Base-by-base conservation (phyloP, 2,888 invertebrate genomes). In the Erpobdella octoculata region DNA sequence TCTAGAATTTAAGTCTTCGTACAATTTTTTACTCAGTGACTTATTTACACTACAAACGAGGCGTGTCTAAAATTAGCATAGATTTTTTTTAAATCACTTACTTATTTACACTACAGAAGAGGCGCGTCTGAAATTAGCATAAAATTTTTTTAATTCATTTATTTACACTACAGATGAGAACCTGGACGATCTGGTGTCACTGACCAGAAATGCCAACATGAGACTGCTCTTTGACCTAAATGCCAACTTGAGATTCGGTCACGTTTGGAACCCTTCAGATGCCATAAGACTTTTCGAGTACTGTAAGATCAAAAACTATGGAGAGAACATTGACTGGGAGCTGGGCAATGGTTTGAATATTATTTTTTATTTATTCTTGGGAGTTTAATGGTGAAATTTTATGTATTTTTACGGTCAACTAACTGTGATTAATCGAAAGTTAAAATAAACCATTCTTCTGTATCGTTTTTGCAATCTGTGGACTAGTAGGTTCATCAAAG, bases 151-250 rank as follows among this genome's bases (percentile, higher is more conserved):
- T n/a, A n/a, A n/a, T n/a, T n/a, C n/a, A n/a, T n/a, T n/a, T n/a
- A n/a, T n/a, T n/a, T n/a, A n/a, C n/a, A n/a, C n/a, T n/a, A n/a
- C 28, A 72, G 72, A 33, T 33, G 28, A 70, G 28, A 41, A 71
- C 64, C 31, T 58, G 58, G 66, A 66, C 46, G 28, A 70, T 21
- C 48, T 75, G 36, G 68, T 72, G 18, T 41, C 25, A 25, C 48
- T 75, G 67, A 66, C 73, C 5, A 28, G 38, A 33, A 58, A 41
- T 25, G 84, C 87, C 0, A 84, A 86, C 18, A 79, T 88, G 67
- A 86, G 86, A 76, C 83, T 90, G 74, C 81, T 91, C 71, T 91
- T 89, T 81, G 88, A 88, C 78, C 84, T 91, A 18, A 91, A 91
- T 41, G 67, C 67, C 41, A 41, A 67, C 37, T 28, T 67, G 21